Evolutionary conservation across 2,113 vertebrate genomes (phyloP), one percentile per base, ranked within the genome.

Genomic region (Varanus salvator): DNA sequence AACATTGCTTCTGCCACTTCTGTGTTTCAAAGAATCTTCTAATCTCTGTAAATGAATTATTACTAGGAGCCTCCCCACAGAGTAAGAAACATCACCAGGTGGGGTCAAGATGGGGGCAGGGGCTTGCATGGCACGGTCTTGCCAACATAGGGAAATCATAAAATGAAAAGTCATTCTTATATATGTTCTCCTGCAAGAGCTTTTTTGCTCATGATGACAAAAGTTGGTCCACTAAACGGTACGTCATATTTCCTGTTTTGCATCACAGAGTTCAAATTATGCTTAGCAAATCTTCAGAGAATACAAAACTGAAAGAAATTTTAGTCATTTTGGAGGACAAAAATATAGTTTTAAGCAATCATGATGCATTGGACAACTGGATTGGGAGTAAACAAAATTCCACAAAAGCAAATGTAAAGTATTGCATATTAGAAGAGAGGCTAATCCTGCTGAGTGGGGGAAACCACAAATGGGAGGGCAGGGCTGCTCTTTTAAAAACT

Each of bases 1-100:
- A 66, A 68, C 44, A 77, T 9, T n/a, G 34, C 25, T 50, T 50
- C 72, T 84, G 38, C 44, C 75, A 68, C 34, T 86, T 64, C 71
- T 71, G 29, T 86, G 69, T 87, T 88, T 84, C 25, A 88, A 88
- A 84, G 54, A 84, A 60, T 84, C 29, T 60, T 76, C 19, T 66
- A 48, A 75, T 75, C 57, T 75, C 66, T 83, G 31, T 75, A 75
- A 84, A 89, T 84, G 71, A 75, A 76, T 84, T 66, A 66, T 34
- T 60, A 84, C 29, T 84, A 83, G 52, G 17, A 64, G 71, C 38
- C 38, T 83, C n/a, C 69, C 69, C 54, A 83, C 25, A 82, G n/a
- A 83, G 69, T 44, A 83, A 44, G 80, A 89, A 38, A 54, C 38
- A 60, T 84, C 54, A 60, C 19, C 71, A 84, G 57, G 60, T 38